Percentiles rank a stretch among this genome's conserved stretches.
These are phyloP conservation scores for Antennarius maculatus DNA, from an alignment of 2,797 vertebrate species.

Conservation along the genomic window DNA sequence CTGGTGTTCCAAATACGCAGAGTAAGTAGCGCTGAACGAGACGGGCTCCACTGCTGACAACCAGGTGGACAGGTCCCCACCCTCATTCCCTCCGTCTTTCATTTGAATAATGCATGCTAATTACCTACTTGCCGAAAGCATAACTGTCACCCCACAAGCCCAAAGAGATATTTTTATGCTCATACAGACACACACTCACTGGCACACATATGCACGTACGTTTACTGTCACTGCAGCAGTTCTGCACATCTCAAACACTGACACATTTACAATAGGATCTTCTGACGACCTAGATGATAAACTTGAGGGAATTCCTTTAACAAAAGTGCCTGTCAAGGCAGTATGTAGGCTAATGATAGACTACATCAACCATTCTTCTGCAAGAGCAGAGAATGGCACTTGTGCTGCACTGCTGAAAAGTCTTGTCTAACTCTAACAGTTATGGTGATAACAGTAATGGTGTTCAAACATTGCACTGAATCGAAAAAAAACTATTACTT, in stretches of 20 bases:
- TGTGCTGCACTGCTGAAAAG: slow-evolving; percentile 26
- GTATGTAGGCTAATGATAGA: slow-evolving; percentile 72
- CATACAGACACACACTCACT: slow-evolving; percentile 23
- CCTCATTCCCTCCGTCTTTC: slow-evolving; percentile 75
- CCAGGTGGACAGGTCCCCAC: slow-evolving; percentile 79
- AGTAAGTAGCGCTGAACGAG: slow-evolving; percentile 72
- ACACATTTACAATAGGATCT: slow-evolving; percentile 69
- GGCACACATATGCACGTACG: slow-evolving; percentile 11
- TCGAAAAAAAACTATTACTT: slow-evolving; percentile 6
- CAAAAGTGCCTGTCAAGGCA: slow-evolving; percentile 72
- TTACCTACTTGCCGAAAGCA: slow-evolving; percentile 80
- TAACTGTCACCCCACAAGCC: slow-evolving; percentile 74
- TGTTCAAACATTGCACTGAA: slow-evolving; percentile 4
- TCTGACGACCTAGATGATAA: slow-evolving; percentile 61
- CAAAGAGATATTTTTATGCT: slow-evolving; percentile 60
- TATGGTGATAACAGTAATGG: slow-evolving; percentile 5
- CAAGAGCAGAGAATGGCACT: slow-evolving; percentile 55
- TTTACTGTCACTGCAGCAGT: slow-evolving; percentile 51
- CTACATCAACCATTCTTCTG: slow-evolving; percentile 48
- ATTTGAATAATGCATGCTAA: slow-evolving; percentile 86
- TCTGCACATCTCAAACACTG: slow-evolving; percentile 56
- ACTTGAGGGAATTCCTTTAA: slow-evolving; percentile 70
- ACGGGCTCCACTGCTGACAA: slow-evolving; percentile 71
- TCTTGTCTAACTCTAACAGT: slow-evolving; percentile 18
- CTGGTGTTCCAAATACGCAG: slow-evolving; percentile 65